Base-by-base conservation (phyloP, 2,888 invertebrate species). In the Acanthosepion lycidas region DNA sequence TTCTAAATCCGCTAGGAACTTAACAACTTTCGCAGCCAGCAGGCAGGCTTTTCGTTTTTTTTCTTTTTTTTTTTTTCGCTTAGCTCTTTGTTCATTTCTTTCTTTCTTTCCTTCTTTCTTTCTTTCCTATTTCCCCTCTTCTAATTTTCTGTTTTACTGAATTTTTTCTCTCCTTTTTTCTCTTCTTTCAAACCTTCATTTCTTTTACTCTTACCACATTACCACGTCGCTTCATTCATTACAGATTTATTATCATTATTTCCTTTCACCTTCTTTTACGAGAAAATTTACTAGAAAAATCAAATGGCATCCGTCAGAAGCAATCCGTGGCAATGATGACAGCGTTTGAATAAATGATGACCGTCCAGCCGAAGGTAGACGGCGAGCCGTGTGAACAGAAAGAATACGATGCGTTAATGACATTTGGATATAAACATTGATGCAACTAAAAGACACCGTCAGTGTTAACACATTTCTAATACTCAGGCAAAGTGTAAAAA, bases 321-420 rank as follows among this genome's bases (percentile, higher is more conserved):
- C n/a, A 78, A 78, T 78, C 78, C n/a, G 78, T n/a, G 15, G 78
- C 33, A 9, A 33, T 78, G 78, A 33, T n/a, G n/a, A n/a, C 78
- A 78, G 78, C 78, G n/a, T 78, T 78, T 78, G n/a, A 78, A 78
- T 78, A 78, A 78, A 78, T 78, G n/a, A 78, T 78, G 78, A 78
- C 78, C 78, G n/a, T 23, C n/a, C 78, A 15, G 33, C 12, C 78
- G 15, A 78, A 78, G 78, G 33, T 33, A 78, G 78, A 78, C 78
- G 78, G 33, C n/a, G 15, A 15, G n/a, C n/a, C 78, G 78, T 33
- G 78, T n/a, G 78, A 78, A 78, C 78, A 78, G 78, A 18, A 2
- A n/a, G 33, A n/a, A 78, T n/a, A 78, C n/a, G 12, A n/a, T n/a
- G n/a, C 78, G 33, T 15, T 78, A 78, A 78, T 78, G 78, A n/a